A percentile compares a stretch with the other conserved stretches of the same genome.
These are phyloP conservation scores for Pseudanteris insignis DNA, from an alignment of 2,888 invertebrate genomes.

Conservation along the genomic window DNA sequence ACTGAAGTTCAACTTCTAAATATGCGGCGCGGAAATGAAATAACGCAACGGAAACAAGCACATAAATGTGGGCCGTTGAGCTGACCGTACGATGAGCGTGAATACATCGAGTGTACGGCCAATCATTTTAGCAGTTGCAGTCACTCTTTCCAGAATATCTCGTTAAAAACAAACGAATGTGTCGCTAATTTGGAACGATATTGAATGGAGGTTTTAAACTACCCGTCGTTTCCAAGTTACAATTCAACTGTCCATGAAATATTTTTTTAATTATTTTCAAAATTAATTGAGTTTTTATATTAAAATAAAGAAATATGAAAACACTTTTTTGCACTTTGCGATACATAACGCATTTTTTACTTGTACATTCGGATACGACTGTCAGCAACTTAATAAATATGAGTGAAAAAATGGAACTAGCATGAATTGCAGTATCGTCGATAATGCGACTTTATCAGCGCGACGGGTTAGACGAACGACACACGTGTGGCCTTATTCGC, in stretches of 20 bases:
- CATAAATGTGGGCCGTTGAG: conserved; percentile 26
- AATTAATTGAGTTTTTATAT: no score
- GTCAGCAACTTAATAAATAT: conserved; percentile 2
- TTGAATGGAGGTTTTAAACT: no score
- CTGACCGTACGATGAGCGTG: conserved; percentile 34
- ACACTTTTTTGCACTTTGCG: no score
- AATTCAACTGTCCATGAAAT: no score
- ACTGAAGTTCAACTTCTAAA: no score
- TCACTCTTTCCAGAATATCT: no score
- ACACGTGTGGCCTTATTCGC: conserved; percentile 30
- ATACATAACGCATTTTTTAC: conserved; percentile 5
- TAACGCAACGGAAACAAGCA: conserved; percentile 30
- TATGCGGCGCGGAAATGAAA: conserved; percentile 36
- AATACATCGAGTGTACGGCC: conserved; percentile 17
- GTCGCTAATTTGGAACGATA: no score
- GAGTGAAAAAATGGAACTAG: neutral
- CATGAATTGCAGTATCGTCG: conserved; percentile 38
- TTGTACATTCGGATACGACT: conserved; percentile 3
- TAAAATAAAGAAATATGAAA: no score
- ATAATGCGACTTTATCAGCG: conserved; percentile 36
- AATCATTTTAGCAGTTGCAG: no score
- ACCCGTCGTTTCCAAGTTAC: no score
- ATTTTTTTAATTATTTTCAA: no score
- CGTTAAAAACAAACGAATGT: no score
- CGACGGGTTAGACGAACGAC: conserved; percentile 13